These are phyloP conservation scores for Caenorhabditis latens DNA, from an alignment of 1,140 invertebrate species.

Conservation along the genomic window DNA sequence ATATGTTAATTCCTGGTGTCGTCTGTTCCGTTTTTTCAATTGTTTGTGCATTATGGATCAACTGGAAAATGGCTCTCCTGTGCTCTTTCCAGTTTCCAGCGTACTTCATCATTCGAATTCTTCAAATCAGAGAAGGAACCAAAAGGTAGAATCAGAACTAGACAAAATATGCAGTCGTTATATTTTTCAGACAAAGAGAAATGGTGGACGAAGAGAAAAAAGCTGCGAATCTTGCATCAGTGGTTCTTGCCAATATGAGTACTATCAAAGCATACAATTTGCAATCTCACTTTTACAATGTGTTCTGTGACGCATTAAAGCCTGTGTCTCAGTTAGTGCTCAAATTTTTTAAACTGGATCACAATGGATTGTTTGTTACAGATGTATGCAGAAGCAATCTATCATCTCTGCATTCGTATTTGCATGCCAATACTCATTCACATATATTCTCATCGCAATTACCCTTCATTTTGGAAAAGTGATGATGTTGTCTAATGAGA, in stretches of 20 bases:
- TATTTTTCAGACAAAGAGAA: slow-evolving; percentile 71
- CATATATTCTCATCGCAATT: slow-evolving; percentile 75
- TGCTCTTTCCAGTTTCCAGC: slow-evolving; percentile 76
- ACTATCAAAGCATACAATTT: slow-evolving; percentile 76
- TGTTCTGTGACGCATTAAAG: slow-evolving; percentile 72
- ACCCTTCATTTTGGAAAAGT: slow-evolving; percentile 72
- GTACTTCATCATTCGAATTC: slow-evolving; percentile 73
- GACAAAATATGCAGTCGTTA: neutral
- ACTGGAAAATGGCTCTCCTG: slow-evolving; percentile 76
- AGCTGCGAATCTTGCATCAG: slow-evolving; percentile 73
- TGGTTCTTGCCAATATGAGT: slow-evolving; percentile 76
- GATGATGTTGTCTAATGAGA: slow-evolving; percentile 76
- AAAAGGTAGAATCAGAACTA: slow-evolving; percentile 55
- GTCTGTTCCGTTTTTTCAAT: slow-evolving; percentile 74
- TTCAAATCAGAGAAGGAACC: slow-evolving; percentile 70
- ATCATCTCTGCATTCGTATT: slow-evolving; percentile 74
- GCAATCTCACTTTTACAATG: slow-evolving; percentile 72
- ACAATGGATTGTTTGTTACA: slow-evolving; percentile 59
- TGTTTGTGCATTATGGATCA: slow-evolving; percentile 71
- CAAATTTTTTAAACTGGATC: neutral
- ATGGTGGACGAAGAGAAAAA: slow-evolving; percentile 77
- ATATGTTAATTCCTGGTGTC: slow-evolving; percentile 72
- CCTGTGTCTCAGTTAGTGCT: slow-evolving; percentile 70
- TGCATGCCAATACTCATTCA: slow-evolving; percentile 75
- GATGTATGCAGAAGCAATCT: slow-evolving; percentile 75